Percentiles rank a stretch among this genome's conserved stretches.
These are phyloP conservation scores for Holacanthus passer DNA, from an alignment of 2,113 vertebrate genomes.

Conservation along the genomic window DNA sequence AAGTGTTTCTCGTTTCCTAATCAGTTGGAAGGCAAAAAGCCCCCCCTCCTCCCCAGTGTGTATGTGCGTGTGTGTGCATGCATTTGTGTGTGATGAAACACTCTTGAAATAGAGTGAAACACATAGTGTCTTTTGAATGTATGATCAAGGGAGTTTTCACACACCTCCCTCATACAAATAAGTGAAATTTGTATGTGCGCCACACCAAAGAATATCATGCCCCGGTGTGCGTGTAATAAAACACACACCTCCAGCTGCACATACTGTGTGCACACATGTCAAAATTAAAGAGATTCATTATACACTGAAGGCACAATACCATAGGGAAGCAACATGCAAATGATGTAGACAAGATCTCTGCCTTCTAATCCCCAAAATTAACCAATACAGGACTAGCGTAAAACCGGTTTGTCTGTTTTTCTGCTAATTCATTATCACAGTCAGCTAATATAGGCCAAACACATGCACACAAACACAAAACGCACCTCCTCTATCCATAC, in stretches of 20 bases:
- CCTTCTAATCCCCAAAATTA: slow-evolving; percentile 6
- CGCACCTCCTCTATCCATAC: slow-evolving; percentile 51
- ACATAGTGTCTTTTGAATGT: slow-evolving; percentile 69
- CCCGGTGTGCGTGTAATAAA: slow-evolving; percentile 23
- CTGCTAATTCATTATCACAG: slow-evolving; percentile 40
- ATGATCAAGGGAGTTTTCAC: slow-evolving; percentile 70
- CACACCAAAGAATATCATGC: slow-evolving; percentile 20
- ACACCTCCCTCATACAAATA: slow-evolving; percentile 68
- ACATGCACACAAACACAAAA: slow-evolving; percentile 42
- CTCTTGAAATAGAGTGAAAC: slow-evolving; percentile 76
- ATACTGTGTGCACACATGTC: slow-evolving; percentile 1
- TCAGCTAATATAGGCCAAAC: slow-evolving; percentile 40
- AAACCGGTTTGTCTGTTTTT: slow-evolving; percentile 21
- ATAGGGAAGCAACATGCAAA: slow-evolving; percentile 36
- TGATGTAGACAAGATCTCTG: slow-evolving; percentile 39
- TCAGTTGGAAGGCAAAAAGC: slow-evolving; percentile 64
- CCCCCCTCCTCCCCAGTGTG: slow-evolving; percentile 13
- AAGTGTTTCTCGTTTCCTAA: slow-evolving; percentile 68
- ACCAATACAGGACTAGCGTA: background rate
- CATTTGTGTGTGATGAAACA: slow-evolving; percentile 76
- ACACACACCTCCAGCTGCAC: background rate
- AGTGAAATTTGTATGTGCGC: slow-evolving; percentile 38
- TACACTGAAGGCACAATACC: background rate
- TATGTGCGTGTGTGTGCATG: slow-evolving; percentile 31
- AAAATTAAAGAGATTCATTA: slow-evolving; percentile 27